Evolutionary conservation across 2,888 invertebrate species (phyloP), one percentile per base, ranked within the genome.

Genomic region (Platycnemis pennipes): DNA sequence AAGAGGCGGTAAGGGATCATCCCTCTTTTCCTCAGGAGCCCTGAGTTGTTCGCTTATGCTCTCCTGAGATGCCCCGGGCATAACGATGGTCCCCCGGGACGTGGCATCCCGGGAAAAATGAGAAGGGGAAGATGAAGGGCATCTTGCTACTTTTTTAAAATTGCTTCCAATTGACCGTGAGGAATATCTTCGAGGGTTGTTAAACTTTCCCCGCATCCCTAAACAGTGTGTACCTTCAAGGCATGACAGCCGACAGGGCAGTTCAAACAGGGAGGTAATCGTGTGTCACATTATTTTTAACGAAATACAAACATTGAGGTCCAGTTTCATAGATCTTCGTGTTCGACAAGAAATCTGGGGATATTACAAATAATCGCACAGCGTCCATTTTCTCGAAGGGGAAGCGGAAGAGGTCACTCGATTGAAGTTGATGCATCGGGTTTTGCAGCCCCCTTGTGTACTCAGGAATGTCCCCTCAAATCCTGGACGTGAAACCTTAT

Each of bases 111-210:
- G 37, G 19, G 37, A 77, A 77, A 77, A 31, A 77, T 77, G 37
- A 77, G 77, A 37, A 13, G 37, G 69, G 77, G 77, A 8, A 77
- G 16, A 37, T 26, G 37, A 77, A 77, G 37, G 77, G 77, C 77
- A 37, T 77, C 77, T 69, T 31, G 13, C 37, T 77, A 37, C 77
- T 77, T 77, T 77, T 77, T 77, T 77, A 31, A 77, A 37, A 77
- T 77, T 77, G 77, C 77, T 77, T 77, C 77, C 77, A 77, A 77
- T 77, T 77, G 77, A 77, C 77, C 77, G 77, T 77, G n/a, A 77
- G 37, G 37, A 37, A 77, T 77, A 77, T 77, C 77, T 77, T 77
- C 77, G 77, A 13, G 31, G 77, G 77, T 77, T 77, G 77, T 77
- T 77, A 77, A 77, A 77, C 31, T 37, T 37, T 37, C 37, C 69